Percentiles rank a stretch among this genome's conserved stretches.
phyloP scores from a whole-genome alignment of 2,113 vertebrate species.

The Hystrix brachyura region DNA sequence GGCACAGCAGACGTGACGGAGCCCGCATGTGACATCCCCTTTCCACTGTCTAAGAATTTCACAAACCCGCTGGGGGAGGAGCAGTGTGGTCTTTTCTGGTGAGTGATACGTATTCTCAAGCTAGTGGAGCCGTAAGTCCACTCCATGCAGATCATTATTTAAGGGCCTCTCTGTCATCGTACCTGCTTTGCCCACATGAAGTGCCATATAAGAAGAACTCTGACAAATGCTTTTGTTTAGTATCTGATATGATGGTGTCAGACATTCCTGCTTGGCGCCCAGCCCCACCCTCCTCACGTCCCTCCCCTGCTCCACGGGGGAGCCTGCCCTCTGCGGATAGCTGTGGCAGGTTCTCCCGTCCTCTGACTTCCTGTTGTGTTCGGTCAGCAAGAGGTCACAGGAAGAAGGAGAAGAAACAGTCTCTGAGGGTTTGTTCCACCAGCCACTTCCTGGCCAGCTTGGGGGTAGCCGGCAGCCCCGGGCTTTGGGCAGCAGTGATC shows the following conservation, averaged over 20 bases:
- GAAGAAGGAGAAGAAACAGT: background rate
- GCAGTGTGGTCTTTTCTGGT: background rate
- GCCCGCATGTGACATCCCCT: background rate
- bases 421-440: constrained; percentile 12
- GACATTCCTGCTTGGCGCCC: background rate
- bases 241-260: background rate
- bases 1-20: background rate
- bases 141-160: background rate
- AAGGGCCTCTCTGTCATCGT: background rate
- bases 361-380: background rate
- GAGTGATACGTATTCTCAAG: background rate
- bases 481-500: background rate
- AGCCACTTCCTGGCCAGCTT: background rate
- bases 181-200: background rate
- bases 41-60: background rate
- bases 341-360: background rate
- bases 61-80: constrained; percentile 21
- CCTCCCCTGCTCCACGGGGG: background rate
- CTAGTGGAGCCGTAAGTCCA: background rate
- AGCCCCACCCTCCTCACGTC: background rate
- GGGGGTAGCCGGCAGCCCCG: background rate
- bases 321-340: background rate
- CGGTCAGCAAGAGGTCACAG: background rate
- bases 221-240: background rate
- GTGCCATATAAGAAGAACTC: background rate